A percentile compares a stretch with the other conserved stretches of the same genome.
phyloP scores from a whole-genome alignment of 2,113 vertebrate genomes.

The Syngnathus scovelli region DNA sequence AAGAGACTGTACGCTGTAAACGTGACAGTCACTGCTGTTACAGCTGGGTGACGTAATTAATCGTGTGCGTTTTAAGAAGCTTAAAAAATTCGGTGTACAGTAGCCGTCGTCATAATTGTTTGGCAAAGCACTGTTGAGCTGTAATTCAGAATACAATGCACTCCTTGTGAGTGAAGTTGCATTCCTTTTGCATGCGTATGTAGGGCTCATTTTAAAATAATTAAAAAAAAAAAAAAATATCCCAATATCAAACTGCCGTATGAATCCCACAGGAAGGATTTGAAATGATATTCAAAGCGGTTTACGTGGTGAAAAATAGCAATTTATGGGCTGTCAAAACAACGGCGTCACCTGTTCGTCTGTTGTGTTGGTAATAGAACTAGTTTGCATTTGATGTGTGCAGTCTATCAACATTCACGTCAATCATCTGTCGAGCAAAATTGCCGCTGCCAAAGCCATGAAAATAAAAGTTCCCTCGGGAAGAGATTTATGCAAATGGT shows the following conservation, averaged over 20 bases:
- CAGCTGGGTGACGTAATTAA: background rate
- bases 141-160: constrained; percentile 11
- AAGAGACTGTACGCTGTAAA: background rate
- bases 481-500: background rate
- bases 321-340: constrained; percentile 1
- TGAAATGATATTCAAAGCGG: background rate
- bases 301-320: background rate
- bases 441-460: background rate
- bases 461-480: background rate
- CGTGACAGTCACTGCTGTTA: constrained; percentile 4
- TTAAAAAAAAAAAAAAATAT: background rate
- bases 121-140: constrained; percentile 6
- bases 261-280: background rate
- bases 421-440: background rate
- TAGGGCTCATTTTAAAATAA: background rate
- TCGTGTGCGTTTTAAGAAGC: background rate
- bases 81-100: constrained; percentile 4
- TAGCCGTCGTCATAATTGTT: constrained; percentile 6
- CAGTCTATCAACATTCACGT: background rate
- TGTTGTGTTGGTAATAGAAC: background rate
- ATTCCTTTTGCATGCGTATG: background rate
- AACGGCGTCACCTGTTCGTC: background rate
- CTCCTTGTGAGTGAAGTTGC: background rate
- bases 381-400: background rate
- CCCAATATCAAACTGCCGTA: background rate